Percentiles rank a stretch among this genome's conserved stretches.
Evolutionary conservation across 2,888 invertebrate genomes (phyloP).

Genomic region (Conchocele bisecta): DNA sequence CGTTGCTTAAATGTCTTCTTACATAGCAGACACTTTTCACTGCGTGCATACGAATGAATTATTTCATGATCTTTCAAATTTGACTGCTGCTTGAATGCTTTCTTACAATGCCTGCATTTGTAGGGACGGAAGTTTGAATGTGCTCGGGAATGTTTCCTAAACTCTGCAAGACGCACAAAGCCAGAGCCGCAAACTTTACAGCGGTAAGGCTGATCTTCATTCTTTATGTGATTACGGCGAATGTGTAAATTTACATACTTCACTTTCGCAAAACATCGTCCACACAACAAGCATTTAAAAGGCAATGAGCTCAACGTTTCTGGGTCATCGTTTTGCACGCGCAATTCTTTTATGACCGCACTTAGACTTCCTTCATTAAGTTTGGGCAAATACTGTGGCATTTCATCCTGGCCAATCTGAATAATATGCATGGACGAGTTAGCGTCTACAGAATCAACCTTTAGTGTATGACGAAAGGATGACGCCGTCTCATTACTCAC

Average conservation of each 20-base stretch:
- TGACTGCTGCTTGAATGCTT: slow-evolving; percentile 52
- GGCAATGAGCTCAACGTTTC: slow-evolving; percentile 20
- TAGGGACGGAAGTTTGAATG: slow-evolving; percentile 53
- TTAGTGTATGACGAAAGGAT: no score
- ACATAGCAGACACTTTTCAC: slow-evolving; percentile 41
- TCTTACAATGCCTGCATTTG: slow-evolving; percentile 43
- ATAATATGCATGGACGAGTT: slow-evolving; percentile 41
- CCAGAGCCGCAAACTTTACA: slow-evolving; percentile 57
- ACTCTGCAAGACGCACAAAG: slow-evolving; percentile 52
- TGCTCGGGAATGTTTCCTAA: slow-evolving; percentile 47
- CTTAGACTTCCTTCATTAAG: slow-evolving; percentile 43
- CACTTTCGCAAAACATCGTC: slow-evolving; percentile 38
- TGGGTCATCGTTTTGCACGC: slow-evolving; percentile 16
- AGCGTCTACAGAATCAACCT: no score
- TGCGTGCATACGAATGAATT: slow-evolving; percentile 32
- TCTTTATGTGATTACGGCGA: slow-evolving; percentile 42
- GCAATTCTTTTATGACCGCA: slow-evolving; percentile 46
- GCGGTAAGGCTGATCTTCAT: slow-evolving; percentile 53
- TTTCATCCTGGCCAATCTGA: slow-evolving; percentile 41
- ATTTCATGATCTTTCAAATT: slow-evolving; percentile 46
- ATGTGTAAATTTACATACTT: slow-evolving; percentile 52
- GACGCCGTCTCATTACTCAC: no score
- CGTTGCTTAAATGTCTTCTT: slow-evolving; percentile 37
- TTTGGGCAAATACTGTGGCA: slow-evolving; percentile 45
- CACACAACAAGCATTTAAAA: slow-evolving; percentile 51